Conservation (phyloP, 1,140 invertebrate species). For the Ooceraea biroi region DNA sequence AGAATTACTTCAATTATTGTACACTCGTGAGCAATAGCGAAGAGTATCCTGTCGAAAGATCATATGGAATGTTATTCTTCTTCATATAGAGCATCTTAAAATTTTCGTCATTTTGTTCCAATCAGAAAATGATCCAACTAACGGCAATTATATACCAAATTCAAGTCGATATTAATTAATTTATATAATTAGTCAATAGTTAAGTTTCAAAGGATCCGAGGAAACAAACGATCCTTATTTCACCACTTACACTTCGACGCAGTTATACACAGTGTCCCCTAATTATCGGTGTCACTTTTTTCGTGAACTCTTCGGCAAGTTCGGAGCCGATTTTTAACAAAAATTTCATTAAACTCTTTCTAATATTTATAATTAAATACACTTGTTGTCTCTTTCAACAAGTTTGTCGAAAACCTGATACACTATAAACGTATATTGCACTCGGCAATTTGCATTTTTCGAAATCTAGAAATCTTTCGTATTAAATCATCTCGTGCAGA, state of each 20-base stretch:
- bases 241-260: constrained; percentile 23
- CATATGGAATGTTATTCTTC: background rate
- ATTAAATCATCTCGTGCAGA: constrained; percentile 5
- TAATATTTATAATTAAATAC: constrained; percentile 40
- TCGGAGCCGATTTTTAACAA: background rate
- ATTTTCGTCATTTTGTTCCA: background rate
- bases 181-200: constrained; percentile 32
- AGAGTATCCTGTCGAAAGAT: constrained; percentile 41
- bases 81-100: background rate
- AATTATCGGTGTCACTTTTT: constrained; percentile 3
- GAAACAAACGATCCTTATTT: constrained; percentile 7
- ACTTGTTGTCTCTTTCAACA: constrained; percentile 19
- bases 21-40: constrained; percentile 50
- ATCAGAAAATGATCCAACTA: constrained; percentile 29
- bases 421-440: constrained; percentile 37
- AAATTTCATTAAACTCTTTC: constrained; percentile 29
- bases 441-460: constrained; percentile 34
- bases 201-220: constrained; percentile 2
- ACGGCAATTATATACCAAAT: constrained; percentile 25
- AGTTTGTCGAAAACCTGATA: background rate
- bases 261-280: constrained; percentile 21
- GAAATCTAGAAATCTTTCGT: no score
- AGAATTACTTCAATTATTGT: constrained; percentile 30
- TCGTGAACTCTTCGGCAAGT: background rate
- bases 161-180: constrained; percentile 38